Conservation (phyloP, 2,113 vertebrate genomes). For the Cebidichthys violaceus region DNA sequence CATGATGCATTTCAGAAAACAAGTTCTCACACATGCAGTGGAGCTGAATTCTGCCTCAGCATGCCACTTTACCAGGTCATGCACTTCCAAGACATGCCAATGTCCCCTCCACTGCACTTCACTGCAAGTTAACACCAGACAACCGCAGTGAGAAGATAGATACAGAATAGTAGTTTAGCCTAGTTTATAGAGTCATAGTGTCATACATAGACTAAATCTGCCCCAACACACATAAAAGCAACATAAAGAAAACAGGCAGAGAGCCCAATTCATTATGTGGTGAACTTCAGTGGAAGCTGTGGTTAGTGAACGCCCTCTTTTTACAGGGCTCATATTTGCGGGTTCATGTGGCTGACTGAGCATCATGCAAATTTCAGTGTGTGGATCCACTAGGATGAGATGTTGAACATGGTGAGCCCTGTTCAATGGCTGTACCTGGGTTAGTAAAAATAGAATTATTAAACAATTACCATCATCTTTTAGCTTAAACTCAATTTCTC, state of each 20-base stretch:
- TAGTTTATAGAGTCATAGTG: neutral
- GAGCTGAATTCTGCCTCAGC: neutral
- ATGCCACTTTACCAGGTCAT: neutral
- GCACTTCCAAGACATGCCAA: neutral
- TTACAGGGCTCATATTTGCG: conserved; percentile 2
- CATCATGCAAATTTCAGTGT: conserved; percentile 8
- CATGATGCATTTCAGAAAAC: neutral
- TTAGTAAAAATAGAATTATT: conserved; percentile 17
- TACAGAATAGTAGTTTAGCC: neutral
- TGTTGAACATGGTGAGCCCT: neutral
- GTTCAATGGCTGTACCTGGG: neutral
- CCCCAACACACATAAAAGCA: neutral
- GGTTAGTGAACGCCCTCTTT: conserved; percentile 5
- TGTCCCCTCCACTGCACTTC: neutral
- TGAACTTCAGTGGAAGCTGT: neutral
- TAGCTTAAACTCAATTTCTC: conserved; percentile 46
- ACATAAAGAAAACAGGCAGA: conserved; percentile 1
- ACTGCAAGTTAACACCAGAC: neutral
- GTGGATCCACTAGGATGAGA: neutral
- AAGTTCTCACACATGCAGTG: neutral
- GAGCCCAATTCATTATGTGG: neutral
- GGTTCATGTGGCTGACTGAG: neutral
- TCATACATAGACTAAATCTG: neutral
- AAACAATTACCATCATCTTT: conserved; percentile 36
- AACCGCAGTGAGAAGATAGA: neutral